Conservation (phyloP, 2,113 vertebrate species). For the Lethenteron camtschaticum region DNA sequence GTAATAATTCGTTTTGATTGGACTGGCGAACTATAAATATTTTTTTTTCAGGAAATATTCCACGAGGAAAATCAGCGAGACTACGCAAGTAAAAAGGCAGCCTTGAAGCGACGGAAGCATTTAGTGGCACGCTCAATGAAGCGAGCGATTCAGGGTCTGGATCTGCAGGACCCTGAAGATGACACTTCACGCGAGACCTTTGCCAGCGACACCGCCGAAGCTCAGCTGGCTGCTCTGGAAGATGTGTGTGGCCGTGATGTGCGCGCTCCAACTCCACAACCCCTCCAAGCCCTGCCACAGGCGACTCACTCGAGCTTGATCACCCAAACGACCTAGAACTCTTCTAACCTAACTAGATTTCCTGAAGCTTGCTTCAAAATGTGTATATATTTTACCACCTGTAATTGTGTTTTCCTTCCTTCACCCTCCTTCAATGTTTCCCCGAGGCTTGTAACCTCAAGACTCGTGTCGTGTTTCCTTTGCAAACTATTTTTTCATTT, state of each 20-base stretch:
- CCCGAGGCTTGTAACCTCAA: too few species aligned
- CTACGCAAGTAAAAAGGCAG: slow-evolving; percentile 56
- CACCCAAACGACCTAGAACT: slow-evolving; percentile 53
- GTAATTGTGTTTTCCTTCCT: too few species aligned
- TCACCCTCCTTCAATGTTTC: too few species aligned
- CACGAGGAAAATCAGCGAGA: slow-evolving; percentile 55
- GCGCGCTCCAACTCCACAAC: background rate
- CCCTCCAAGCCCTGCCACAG: slow-evolving; percentile 14
- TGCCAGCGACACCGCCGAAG: slow-evolving; percentile 81
- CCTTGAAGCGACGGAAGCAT: slow-evolving; percentile 59
- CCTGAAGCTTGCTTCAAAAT: too few species aligned
- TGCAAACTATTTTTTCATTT: too few species aligned
- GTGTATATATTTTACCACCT: too few species aligned
- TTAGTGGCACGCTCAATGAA: slow-evolving; percentile 81
- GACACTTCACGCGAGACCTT: slow-evolving; percentile 86
- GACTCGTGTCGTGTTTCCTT: too few species aligned
- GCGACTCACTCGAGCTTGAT: slow-evolving; percentile 55
- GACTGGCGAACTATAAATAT: too few species aligned
- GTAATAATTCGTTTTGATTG: too few species aligned
- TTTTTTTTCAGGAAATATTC: slow-evolving; percentile 43
- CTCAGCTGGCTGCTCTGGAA: slow-evolving; percentile 52
- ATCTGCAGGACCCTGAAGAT: slow-evolving; percentile 60
- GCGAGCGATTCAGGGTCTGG: slow-evolving; percentile 64
- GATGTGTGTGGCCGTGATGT: slow-evolving; percentile 40
- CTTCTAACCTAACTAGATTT: slow-evolving; percentile 26